Percentiles rank a stretch among this genome's conserved stretches.
These are phyloP conservation scores for Neomorphus geoffroyi DNA, from an alignment of 2,797 vertebrate species.

Conservation along the genomic window DNA sequence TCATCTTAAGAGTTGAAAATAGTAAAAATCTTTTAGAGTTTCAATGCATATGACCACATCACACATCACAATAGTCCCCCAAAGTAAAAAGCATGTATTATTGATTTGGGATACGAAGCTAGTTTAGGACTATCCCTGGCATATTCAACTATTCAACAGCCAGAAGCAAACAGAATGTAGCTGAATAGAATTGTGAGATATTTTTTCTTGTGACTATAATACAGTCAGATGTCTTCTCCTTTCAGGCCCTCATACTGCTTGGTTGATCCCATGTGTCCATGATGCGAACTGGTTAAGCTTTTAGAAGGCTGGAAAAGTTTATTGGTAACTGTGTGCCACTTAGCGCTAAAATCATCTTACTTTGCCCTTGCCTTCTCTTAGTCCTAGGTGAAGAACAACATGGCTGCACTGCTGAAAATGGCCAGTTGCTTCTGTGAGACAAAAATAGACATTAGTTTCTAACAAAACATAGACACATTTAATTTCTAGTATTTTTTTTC, in stretches of 20 bases:
- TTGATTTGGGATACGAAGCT: background rate
- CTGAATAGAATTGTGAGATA: background rate
- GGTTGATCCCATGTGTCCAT: background rate
- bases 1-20: background rate
- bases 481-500: background rate
- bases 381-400: background rate
- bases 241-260: background rate
- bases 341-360: background rate
- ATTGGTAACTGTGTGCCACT: background rate
- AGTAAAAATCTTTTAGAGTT: background rate
- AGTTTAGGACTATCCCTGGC: background rate
- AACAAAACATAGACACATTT: background rate
- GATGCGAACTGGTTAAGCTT: background rate
- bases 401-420: background rate
- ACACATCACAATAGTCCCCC: background rate
- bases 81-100: background rate
- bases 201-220: background rate
- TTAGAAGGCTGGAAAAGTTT: background rate
- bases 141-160: background rate
- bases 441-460: background rate
- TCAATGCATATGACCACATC: background rate
- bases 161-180: background rate
- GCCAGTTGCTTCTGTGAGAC: background rate
- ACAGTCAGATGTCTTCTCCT: background rate
- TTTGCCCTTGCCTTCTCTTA: background rate